Conservation (phyloP, 2,888 invertebrate genomes). For the Matsumyia berberina region DNA sequence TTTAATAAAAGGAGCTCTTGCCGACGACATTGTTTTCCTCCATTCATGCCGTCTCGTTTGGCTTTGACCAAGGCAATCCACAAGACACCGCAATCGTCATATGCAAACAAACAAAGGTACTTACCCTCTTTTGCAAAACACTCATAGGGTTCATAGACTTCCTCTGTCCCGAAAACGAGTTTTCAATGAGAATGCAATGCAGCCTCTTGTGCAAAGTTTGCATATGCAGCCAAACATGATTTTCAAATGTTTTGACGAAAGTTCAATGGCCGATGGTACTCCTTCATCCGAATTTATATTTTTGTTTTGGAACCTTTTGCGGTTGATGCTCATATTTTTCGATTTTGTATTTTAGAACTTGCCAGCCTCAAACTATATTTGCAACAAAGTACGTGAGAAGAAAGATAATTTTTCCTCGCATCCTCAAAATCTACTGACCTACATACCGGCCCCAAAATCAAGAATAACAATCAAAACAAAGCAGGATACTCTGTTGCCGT, state of each 20-base stretch:
- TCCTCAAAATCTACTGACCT: slow-evolving; percentile 61
- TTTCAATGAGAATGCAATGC: slow-evolving; percentile 11
- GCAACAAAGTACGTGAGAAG: background rate
- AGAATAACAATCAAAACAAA: slow-evolving; percentile 67
- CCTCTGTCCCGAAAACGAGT: slow-evolving; percentile 48
- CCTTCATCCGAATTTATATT: slow-evolving; percentile 22
- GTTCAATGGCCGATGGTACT: slow-evolving; percentile 64
- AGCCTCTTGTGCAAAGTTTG: slow-evolving; percentile 1
- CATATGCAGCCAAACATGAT: slow-evolving; percentile 38
- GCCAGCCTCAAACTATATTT: background rate
- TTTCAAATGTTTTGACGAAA: slow-evolving; percentile 47
- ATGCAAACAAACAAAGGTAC: slow-evolving; percentile 51
- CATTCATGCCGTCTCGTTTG: slow-evolving; percentile 35
- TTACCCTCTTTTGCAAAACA: slow-evolving; percentile 73
- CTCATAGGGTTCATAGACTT: slow-evolving; percentile 71
- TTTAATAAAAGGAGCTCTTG: slow-evolving; percentile 60
- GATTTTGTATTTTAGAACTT: too few species aligned
- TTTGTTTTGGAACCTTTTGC: background rate
- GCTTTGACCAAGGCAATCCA: slow-evolving; percentile 44
- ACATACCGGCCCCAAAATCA: slow-evolving; percentile 33
- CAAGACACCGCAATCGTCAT: slow-evolving; percentile 55
- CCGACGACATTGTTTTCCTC: slow-evolving; percentile 56
- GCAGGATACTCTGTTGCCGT: slow-evolving; percentile 43
- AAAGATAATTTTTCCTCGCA: slow-evolving; percentile 11
- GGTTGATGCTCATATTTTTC: too few species aligned